phyloP scores from a whole-genome alignment of 2,888 invertebrate species.

The Spisula solida region DNA sequence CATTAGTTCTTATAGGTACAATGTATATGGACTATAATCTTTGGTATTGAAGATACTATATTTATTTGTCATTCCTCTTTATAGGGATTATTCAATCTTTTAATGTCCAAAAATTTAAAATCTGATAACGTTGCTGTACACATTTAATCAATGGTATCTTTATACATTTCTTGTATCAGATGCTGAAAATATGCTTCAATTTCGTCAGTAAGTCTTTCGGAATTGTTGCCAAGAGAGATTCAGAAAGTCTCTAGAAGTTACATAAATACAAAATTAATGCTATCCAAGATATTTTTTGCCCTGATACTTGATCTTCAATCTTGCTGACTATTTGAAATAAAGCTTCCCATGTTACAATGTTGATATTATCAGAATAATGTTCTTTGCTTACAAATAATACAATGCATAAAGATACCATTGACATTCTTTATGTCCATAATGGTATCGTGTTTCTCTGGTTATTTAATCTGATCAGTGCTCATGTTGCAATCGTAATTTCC shows the following conservation, averaged over 20 bases:
- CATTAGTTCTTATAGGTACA: too few species aligned
- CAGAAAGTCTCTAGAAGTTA: slow-evolving; percentile 7
- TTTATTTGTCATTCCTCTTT: slow-evolving; percentile 1
- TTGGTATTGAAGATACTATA: neutral
- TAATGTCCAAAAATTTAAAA: neutral
- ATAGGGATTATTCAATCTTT: slow-evolving; percentile 8
- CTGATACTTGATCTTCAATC: neutral
- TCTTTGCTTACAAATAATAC: neutral
- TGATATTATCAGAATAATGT: slow-evolving; percentile 3
- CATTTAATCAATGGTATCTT: neutral
- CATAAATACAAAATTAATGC: slow-evolving; percentile 14
- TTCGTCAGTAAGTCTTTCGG: neutral
- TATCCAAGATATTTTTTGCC: neutral
- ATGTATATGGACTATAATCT: too few species aligned
- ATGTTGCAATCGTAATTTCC: neutral
- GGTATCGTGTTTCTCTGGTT: neutral
- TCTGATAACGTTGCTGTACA: neutral
- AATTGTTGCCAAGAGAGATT: neutral
- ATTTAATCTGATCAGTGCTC: slow-evolving; percentile 13
- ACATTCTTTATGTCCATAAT: slow-evolving; percentile 16
- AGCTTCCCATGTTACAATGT: slow-evolving; percentile 18
- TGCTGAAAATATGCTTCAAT: neutral
- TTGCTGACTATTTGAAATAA: slow-evolving; percentile 5
- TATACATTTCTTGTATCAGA: neutral
- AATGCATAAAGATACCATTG: slow-evolving; percentile 5